Conservation (phyloP, 2,888 invertebrate species). For the Crioceris asparagi region DNA sequence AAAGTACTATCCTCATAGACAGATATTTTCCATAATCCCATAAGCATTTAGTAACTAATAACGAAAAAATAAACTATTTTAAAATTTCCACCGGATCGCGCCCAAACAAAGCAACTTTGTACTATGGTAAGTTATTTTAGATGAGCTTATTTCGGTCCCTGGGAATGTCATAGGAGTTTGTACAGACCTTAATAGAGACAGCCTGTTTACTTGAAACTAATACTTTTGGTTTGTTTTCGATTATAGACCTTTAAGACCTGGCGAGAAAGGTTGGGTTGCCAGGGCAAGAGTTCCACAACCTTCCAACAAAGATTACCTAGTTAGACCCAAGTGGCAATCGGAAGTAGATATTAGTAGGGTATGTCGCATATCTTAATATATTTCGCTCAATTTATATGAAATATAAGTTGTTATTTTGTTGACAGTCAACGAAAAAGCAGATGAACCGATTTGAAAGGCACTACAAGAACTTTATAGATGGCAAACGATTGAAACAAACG, state of each 20-base stretch:
- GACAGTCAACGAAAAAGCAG: conserved; percentile 67
- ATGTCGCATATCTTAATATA: conserved; percentile 27
- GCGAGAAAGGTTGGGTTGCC: conserved; percentile 91
- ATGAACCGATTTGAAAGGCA: conserved; percentile 87
- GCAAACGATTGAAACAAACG: conserved; percentile 65
- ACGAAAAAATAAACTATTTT: too few relatives aligned
- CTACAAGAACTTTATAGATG: conserved; percentile 81
- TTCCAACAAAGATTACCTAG: conserved; percentile 93
- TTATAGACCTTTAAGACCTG: conserved; percentile 67
- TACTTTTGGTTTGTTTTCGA: conserved; percentile 4
- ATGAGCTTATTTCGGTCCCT: too few relatives aligned
- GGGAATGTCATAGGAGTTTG: too few relatives aligned
- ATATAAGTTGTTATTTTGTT: too few relatives aligned
- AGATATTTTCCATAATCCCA: too few relatives aligned
- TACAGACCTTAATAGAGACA: too few relatives aligned
- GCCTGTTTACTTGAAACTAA: neutral
- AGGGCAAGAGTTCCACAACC: conserved; percentile 91
- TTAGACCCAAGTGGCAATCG: conserved; percentile 82
- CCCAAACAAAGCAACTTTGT: too few relatives aligned
- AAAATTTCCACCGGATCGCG: too few relatives aligned
- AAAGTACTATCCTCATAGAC: too few relatives aligned
- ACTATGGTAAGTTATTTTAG: too few relatives aligned
- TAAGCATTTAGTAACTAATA: too few relatives aligned
- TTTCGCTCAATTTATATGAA: neutral
- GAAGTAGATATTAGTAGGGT: conserved; percentile 79